These are phyloP conservation scores for Otolemur garnettii DNA, from an alignment of 2,113 vertebrate genomes.

Conservation along the genomic window DNA sequence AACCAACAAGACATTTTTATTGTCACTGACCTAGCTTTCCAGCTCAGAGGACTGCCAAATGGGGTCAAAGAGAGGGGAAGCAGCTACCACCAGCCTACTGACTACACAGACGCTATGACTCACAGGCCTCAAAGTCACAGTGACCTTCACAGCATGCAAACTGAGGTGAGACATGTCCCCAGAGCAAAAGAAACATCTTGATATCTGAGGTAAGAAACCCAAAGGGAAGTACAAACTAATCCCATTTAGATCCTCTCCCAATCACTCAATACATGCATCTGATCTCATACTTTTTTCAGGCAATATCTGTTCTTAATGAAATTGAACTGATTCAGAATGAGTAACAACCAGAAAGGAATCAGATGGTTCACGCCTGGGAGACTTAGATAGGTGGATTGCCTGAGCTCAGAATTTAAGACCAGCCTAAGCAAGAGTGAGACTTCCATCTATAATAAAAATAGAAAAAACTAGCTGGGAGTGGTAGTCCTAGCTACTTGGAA, in stretches of 20 bases:
- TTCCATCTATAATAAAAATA: no score
- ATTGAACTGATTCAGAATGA: background rate
- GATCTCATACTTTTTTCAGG: constrained; percentile 26
- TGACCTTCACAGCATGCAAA: constrained; percentile 45
- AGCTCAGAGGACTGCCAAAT: background rate
- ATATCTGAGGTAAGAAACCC: background rate
- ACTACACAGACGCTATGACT: background rate
- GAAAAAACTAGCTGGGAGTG: no score
- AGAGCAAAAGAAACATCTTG: background rate
- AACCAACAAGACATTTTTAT: constrained; percentile 23
- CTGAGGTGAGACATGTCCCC: background rate
- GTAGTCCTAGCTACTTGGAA: no score
- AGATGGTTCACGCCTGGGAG: no score
- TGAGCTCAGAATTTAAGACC: no score
- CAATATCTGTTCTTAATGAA: constrained; percentile 1
- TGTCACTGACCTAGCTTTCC: background rate
- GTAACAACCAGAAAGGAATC: constrained; percentile 44
- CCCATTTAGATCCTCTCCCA: background rate
- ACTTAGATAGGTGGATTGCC: no score
- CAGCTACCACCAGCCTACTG: background rate
- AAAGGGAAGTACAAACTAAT: background rate
- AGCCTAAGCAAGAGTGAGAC: no score
- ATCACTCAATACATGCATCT: background rate
- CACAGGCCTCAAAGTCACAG: background rate
- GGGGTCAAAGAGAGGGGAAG: constrained; percentile 1